Evolutionary conservation across 2,888 invertebrate genomes (phyloP), one percentile per base, ranked within the genome.

Genomic region (Leucoma salicis): DNA sequence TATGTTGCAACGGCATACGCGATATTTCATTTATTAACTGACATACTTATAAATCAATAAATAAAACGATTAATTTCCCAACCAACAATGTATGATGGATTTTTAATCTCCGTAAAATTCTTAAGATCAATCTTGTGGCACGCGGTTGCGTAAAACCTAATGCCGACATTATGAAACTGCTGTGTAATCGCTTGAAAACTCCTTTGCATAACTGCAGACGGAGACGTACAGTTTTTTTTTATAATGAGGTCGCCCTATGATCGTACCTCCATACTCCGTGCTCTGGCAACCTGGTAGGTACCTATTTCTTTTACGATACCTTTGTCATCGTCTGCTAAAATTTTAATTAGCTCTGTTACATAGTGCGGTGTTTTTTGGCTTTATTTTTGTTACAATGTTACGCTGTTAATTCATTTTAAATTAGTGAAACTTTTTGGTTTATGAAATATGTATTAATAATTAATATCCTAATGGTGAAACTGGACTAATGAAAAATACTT

Each of bases 131-230:
- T 49, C 53, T 53, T 48, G 35, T 42, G 35, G 16, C 51, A 51
- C 37, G 42, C 18, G 34, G 61, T 76, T 74, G 66, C 66, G 68
- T 70, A 74, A 74, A 69, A 59, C 60, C 48, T 62, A 72, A 69
- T 70, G 65, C 60, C 67, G 60, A 49, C 41, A 47, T 72, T 70
- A 58, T 58, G 71, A 66, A 73, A 76, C 52, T 60, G 43, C 45
- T 44, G 31, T 35, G 37, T 44, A 39, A 31, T 12, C 38, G 34
- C 40, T 49, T 58, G 55, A 58, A 62, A 59, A 57, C 49, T 35
- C 42, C 44, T 54, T 42, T 44, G 49, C 45, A 59, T 61, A 61
- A 59, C 50, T 53, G 31, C 45, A 33, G 39, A 24, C 32, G 35
- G 11, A 41, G 42, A 36, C 32, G 34, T 43, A 33, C 41, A 32